Evolutionary conservation across 2,113 vertebrate genomes (phyloP).

Genomic region (Scolopax mira): DNA sequence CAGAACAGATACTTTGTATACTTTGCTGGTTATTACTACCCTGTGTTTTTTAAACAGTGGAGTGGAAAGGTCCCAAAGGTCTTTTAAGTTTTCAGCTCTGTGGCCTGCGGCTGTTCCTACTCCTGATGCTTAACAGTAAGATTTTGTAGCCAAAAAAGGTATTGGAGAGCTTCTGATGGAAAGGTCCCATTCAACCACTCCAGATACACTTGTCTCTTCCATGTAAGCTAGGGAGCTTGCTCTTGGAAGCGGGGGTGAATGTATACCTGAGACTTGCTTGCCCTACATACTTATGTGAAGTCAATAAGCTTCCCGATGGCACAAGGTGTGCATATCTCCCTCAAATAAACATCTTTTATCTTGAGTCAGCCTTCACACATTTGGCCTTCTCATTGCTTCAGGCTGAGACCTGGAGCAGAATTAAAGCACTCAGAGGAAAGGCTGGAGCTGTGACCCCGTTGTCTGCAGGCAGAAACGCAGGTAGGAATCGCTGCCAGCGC

Average conservation of each 20-base stretch:
- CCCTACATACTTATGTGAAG: accelerated
- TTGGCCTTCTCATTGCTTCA: background rate
- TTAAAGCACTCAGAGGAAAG: background rate
- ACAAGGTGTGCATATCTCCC: background rate
- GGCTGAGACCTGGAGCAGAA: background rate
- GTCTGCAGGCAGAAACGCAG: background rate
- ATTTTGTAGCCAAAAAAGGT: background rate
- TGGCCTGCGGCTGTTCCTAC: background rate
- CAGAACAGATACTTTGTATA: background rate
- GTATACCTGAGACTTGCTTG: background rate
- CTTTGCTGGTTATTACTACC: background rate
- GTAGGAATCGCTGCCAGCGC: background rate
- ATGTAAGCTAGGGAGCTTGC: background rate
- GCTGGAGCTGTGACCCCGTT: accelerated
- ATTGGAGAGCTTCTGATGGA: background rate
- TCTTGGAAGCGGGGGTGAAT: background rate
- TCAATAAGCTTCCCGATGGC: background rate
- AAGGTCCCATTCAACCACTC: background rate
- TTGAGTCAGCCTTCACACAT: accelerated
- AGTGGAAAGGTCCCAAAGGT: background rate
- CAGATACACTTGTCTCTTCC: background rate
- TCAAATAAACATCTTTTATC: background rate
- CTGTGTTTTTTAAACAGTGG: background rate
- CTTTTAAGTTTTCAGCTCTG: background rate
- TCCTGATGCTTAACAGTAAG: background rate